Base-by-base conservation (phyloP, 2,113 vertebrate genomes). In the Phyllopteryx taeniolatus region DNA sequence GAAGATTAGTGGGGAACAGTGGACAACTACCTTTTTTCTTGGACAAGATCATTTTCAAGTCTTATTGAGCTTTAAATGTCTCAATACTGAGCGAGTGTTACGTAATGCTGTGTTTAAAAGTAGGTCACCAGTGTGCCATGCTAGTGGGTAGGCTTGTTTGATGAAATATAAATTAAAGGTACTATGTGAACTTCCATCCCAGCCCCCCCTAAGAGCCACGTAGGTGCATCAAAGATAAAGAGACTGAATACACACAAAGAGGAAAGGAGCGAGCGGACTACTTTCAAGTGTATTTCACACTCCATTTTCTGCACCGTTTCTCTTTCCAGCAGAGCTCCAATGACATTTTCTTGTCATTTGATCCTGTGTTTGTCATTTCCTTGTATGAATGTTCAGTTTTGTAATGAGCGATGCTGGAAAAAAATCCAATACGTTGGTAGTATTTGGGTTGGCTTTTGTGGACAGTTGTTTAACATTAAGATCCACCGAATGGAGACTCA, bases 161-260 rank as follows among this genome's bases (percentile, higher is more conserved):
- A 68, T 68, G 47, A 53, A 68, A 53, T 68, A 68, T 53, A 31
- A 33, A 68, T 68, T 11, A 68, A 68, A 67, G 44, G 13, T 67
- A 22, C 15, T 9, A 11, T 13, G 65, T 67, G 44, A 51, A 31
- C 66, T 35, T 51, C 10, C 31, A n/a, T 51, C 9, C 10, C 17
- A 35, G 47, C 46, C 27, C 46, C 27, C 46, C 27, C 8, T 11
- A 9, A 51, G 15, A 31, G 17, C 47, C 47, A 35, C 31, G 10
- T 39, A 22, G 42, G 63, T 22, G 39, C 44, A 5, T n/a, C 22
- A 49, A 31, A 53, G 31, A 53, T 31, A 12, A 35, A 17, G 22
- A 33, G 44, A 35, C 15, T 12, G 46, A 51, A 17, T 39, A 39
- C 35, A 39, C 35, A 39, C 46, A 53, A 6, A 68, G 8, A 35